A percentile compares a stretch with the other conserved stretches of the same genome.
These are phyloP conservation scores for Stomorhina lunata DNA, from an alignment of 2,888 invertebrate genomes.

Conservation along the genomic window DNA sequence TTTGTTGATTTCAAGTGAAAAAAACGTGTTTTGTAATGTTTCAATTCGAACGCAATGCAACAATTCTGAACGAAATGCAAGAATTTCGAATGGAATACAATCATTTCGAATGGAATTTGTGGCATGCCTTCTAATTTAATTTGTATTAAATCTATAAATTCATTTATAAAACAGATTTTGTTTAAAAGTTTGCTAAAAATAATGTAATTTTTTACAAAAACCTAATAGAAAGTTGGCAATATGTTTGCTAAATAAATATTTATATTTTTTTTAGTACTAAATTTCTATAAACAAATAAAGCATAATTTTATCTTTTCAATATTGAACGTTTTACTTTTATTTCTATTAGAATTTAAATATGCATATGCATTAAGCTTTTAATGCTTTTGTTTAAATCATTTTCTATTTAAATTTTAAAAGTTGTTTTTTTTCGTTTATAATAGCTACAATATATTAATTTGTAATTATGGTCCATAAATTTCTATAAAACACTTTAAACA, in stretches of 20 bases:
- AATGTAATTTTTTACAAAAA: not conserved
- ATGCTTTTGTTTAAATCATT: not conserved
- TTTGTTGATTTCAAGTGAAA: no score
- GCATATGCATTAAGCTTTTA: not conserved
- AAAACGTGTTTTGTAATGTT: no score
- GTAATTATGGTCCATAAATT: slow-evolving; percentile 64
- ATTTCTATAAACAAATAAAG: slow-evolving; percentile 52
- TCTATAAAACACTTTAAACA: slow-evolving; percentile 64
- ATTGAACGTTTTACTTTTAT: slow-evolving; percentile 15
- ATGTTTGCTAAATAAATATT: not conserved
- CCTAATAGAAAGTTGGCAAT: no score
- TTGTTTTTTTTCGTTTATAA: slow-evolving; percentile 18
- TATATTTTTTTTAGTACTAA: not conserved
- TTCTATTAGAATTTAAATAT: slow-evolving; percentile 26
- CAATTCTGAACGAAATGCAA: no score
- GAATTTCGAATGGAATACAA: no score
- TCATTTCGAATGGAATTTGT: no score
- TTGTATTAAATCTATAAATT: no score
- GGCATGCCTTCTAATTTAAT: no score
- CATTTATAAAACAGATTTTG: no score
- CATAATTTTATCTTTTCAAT: slow-evolving; percentile 48
- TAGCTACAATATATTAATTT: slow-evolving; percentile 13
- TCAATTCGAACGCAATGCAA: no score
- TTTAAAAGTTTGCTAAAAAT: not conserved
- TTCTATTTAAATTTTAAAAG: slow-evolving; percentile 37